A percentile compares a stretch with the other conserved stretches of the same genome.
Conservation (phyloP, 23 tunicate genomes). For the Clavelina lepadiformis region DNA sequence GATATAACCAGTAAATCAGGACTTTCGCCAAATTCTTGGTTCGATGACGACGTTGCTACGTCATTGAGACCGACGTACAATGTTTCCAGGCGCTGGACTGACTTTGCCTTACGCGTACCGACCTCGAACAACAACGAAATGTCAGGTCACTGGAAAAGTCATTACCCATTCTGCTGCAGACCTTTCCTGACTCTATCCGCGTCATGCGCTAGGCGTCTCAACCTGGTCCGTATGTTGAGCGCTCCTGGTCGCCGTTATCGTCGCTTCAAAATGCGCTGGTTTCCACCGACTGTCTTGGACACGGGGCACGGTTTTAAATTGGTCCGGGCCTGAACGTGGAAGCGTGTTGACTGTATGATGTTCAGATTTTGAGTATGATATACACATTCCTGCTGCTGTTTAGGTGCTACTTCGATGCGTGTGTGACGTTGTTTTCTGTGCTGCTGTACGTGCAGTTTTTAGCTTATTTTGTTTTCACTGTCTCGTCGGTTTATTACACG, state of each 20-base stretch:
- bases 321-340: constrained; percentile 15
- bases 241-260: constrained; percentile 68
- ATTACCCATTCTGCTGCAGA: constrained; percentile 30
- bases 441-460: too few species aligned
- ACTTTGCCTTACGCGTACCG: constrained; percentile 45
- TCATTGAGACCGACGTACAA: constrained; percentile 18
- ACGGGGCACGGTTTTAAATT: constrained; percentile 67
- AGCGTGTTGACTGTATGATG: too few species aligned
- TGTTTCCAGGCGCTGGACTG: constrained; percentile 62
- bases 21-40: constrained; percentile 7
- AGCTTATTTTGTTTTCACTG: too few species aligned
- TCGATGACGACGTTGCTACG: constrained; percentile 1
- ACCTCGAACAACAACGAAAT: constrained; percentile 2
- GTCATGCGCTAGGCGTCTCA: constrained; percentile 33
- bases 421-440: too few species aligned
- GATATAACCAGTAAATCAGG: constrained; percentile 19
- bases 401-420: too few species aligned
- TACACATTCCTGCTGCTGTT: too few species aligned
- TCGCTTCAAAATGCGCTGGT: constrained; percentile 64
- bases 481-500: too few species aligned
- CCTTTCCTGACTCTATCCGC: constrained; percentile 46
- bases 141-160: constrained; percentile 27
- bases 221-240: constrained; percentile 36
- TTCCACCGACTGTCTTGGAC: constrained; percentile 47
- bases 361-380: too few species aligned